Conservation (phyloP, 2,113 vertebrate species). For the Corythaixoides concolor region DNA sequence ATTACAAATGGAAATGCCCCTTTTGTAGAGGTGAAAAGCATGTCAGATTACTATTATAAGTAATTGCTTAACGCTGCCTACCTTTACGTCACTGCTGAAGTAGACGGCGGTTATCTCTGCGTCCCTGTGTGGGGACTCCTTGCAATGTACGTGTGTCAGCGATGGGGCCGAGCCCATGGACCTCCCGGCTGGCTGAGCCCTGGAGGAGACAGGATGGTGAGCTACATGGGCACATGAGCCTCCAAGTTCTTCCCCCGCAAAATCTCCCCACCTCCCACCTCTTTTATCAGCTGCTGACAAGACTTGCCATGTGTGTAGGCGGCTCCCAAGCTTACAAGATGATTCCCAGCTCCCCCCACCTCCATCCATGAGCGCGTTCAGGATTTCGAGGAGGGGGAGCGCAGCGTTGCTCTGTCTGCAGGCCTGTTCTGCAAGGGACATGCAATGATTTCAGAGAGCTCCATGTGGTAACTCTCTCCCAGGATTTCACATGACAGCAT, state of each 20-base stretch:
- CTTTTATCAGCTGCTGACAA: slow-evolving; percentile 56
- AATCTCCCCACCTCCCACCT: slow-evolving; percentile 48
- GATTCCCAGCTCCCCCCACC: neutral
- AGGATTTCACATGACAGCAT: slow-evolving; percentile 42
- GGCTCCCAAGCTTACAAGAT: slow-evolving; percentile 35
- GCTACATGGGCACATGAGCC: accelerated
- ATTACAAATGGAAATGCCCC: slow-evolving; percentile 18
- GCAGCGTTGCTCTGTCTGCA: neutral
- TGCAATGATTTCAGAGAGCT: neutral
- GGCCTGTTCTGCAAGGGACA: neutral
- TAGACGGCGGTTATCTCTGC: neutral
- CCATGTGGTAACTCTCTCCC: slow-evolving; percentile 6
- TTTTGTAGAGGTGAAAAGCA: neutral
- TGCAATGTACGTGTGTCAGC: neutral
- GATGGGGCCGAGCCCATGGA: accelerated
- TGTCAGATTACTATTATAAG: slow-evolving; percentile 9
- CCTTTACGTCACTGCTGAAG: neutral
- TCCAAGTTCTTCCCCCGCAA: neutral
- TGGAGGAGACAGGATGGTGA: neutral
- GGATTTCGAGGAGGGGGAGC: slow-evolving; percentile 29
- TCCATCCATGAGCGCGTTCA: neutral
- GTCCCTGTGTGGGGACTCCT: neutral
- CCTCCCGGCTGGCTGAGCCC: neutral
- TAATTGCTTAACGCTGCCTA: neutral
- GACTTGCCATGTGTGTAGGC: slow-evolving; percentile 17